Conservation (phyloP, 2,113 vertebrate species). For the Beaufortia kweichowensis region DNA sequence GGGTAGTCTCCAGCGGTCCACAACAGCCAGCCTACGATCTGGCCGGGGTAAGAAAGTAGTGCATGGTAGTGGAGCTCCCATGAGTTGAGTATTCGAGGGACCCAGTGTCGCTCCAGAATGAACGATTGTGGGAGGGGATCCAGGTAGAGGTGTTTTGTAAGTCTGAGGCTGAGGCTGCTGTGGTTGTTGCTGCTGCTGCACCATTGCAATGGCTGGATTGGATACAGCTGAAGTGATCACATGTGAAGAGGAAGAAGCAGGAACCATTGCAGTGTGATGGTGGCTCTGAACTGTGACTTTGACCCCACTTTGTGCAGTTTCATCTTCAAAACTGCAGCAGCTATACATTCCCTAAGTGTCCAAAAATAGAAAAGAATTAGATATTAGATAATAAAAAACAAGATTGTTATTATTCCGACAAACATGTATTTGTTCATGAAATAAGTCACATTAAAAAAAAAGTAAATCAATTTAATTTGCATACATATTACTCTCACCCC, state of each 20-base stretch:
- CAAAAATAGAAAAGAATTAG: conserved; percentile 39
- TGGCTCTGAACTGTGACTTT: conserved; percentile 70
- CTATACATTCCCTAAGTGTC: conserved; percentile 87
- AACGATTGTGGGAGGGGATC: conserved; percentile 78
- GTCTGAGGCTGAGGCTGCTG: conserved; percentile 70
- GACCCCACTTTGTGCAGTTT: conserved; percentile 71
- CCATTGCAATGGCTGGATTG: conserved; percentile 70
- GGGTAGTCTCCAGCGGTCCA: conserved; percentile 87
- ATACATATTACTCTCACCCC: background rate
- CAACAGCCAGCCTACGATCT: conserved; percentile 80
- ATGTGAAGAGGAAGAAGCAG: conserved; percentile 70
- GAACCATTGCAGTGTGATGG: conserved; percentile 71
- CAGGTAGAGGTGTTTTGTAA: conserved; percentile 76
- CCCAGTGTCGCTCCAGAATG: conserved; percentile 78
- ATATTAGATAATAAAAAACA: background rate
- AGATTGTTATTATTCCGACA: conserved; percentile 22
- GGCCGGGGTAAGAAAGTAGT: conserved; percentile 85
- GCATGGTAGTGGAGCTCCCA: conserved; percentile 80
- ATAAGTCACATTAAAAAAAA: conserved; percentile 8
- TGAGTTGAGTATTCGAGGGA: conserved; percentile 75
- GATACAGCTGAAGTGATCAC: conserved; percentile 69
- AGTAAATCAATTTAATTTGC: background rate
- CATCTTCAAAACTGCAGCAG: conserved; percentile 88
- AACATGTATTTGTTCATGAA: conserved; percentile 13
- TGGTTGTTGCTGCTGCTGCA: conserved; percentile 69